A percentile compares a stretch with the other conserved stretches of the same genome.
Conservation (phyloP, 2,888 invertebrate species). For the Listrodromus nycthemerus region DNA sequence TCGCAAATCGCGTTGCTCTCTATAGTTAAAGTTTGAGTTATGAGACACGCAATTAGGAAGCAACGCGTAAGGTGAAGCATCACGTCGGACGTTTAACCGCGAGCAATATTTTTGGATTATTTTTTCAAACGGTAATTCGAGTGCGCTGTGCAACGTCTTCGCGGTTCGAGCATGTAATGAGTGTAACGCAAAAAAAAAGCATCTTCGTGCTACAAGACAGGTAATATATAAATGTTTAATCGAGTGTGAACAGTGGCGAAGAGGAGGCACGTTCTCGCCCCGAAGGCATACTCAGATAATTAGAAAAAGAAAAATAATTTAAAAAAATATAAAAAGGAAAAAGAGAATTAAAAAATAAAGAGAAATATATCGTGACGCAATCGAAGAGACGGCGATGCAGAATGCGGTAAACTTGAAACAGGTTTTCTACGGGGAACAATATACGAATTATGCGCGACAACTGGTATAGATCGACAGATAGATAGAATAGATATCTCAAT, state of each 20-base stretch:
- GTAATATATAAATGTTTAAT: conserved; percentile 28
- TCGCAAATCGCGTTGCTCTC: conserved; percentile 4
- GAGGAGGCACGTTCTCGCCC: conserved; percentile 49
- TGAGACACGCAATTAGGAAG: conserved; percentile 10
- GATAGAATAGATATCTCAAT: conserved; percentile 48
- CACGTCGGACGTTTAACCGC: neutral
- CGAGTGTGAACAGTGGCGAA: conserved; percentile 45
- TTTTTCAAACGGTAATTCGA: neutral
- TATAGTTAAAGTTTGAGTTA: conserved; percentile 1
- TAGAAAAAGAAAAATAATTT: conserved; percentile 43
- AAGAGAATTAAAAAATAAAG: conserved; percentile 28
- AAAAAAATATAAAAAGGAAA: conserved; percentile 9
- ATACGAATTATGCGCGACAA: conserved; percentile 33
- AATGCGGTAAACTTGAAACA: conserved; percentile 65
- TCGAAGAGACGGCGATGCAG: conserved; percentile 56
- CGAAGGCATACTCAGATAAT: conserved; percentile 44
- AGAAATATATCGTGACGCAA: conserved; percentile 60
- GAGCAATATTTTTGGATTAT: neutral
- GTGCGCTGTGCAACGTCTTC: conserved; percentile 36
- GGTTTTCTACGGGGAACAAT: conserved; percentile 57
- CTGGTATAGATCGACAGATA: conserved; percentile 28
- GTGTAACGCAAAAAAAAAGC: conserved; percentile 40
- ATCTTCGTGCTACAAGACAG: conserved; percentile 1
- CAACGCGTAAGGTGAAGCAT: neutral
- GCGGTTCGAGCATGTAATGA: conserved; percentile 29